A percentile compares a stretch with the other conserved stretches of the same genome.
Conservation (phyloP, 2,797 vertebrate species). For the Delichon dasypus region DNA sequence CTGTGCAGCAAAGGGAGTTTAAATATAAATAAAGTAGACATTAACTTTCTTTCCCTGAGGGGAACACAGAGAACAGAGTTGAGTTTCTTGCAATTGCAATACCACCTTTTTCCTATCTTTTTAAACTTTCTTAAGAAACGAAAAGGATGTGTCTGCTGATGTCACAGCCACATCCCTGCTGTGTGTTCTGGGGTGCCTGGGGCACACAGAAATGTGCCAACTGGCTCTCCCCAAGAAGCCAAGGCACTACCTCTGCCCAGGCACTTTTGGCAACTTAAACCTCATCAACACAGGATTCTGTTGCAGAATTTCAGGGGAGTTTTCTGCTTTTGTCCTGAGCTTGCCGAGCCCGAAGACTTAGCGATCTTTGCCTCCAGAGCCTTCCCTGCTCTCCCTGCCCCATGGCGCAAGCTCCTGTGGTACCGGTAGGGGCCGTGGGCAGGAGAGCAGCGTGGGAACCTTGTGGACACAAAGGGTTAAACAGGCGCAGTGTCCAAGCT, state of each 20-base stretch:
- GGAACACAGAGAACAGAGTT: neutral
- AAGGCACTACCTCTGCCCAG: accelerated
- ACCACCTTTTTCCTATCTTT: neutral
- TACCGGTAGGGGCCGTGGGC: accelerated
- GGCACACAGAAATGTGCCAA: neutral
- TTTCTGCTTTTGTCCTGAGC: neutral
- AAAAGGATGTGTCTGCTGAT: neutral
- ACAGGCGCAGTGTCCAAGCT: neutral
- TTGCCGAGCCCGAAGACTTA: neutral
- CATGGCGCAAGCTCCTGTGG: neutral
- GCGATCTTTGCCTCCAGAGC: neutral
- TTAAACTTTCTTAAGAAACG: neutral
- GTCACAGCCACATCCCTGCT: accelerated
- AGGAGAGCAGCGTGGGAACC: neutral
- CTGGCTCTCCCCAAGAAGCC: accelerated
- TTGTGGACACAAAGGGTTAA: neutral
- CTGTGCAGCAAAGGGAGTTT: neutral
- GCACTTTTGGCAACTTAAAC: neutral
- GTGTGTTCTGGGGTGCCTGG: accelerated
- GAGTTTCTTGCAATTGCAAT: neutral
- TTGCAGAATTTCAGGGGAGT: neutral
- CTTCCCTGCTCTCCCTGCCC: conserved; percentile 41
- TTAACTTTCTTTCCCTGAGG: neutral
- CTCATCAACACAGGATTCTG: neutral
- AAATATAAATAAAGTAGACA: neutral